Evolutionary conservation across 2,797 vertebrate species (phyloP), one percentile per base, ranked within the genome.

Genomic region (Loris lydekkerianus): DNA sequence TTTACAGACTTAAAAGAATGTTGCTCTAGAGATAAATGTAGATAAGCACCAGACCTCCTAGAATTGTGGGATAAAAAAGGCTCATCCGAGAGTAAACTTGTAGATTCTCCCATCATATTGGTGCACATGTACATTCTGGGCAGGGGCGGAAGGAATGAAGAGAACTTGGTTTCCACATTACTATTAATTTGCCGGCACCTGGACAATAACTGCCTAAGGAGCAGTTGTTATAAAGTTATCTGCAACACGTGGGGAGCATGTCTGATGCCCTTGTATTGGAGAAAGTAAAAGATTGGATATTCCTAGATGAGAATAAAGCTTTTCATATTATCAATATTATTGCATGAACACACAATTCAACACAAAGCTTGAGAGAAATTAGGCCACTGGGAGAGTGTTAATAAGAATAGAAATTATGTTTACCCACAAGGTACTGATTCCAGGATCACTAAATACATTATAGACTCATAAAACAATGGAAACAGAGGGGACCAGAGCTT

Each of bases 321-420:
- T 46, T 81, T 95, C 25, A n/a, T 60, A 46, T n/a, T 70, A n/a
- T 53, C 14, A 14, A 53, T 53, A 53, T 58, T 83, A 53, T 81
- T 75, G 81, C 31, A 17, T 23, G 70, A 70, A 89, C 20, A 17
- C 21, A 93, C n/a, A 40, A 80, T 67, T 88, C 70, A 88, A 49
- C 63, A 14, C 13, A 86, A 86, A 34, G 6, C 75, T 92, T 86
- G 63, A 93, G 95, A 56, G 70, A 96, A 93, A 87, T 43, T 58
- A 72, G 21, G 17, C 37, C 49, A 96, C 58, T 73, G 27, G 53
- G 37, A 83, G 61, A 80, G 85, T 49, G n/a, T 82, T 95, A 94
- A 49, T 84, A 86, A 86, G 85, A 86, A 65, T 70, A 17, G 49
- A 92, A 92, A 77, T 75, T 94, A 73, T 34, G 14, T 78, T 77